A percentile compares a stretch with the other conserved stretches of the same genome.
Evolutionary conservation across 2,888 invertebrate species (phyloP).

Genomic region (Coleophora deauratella): DNA sequence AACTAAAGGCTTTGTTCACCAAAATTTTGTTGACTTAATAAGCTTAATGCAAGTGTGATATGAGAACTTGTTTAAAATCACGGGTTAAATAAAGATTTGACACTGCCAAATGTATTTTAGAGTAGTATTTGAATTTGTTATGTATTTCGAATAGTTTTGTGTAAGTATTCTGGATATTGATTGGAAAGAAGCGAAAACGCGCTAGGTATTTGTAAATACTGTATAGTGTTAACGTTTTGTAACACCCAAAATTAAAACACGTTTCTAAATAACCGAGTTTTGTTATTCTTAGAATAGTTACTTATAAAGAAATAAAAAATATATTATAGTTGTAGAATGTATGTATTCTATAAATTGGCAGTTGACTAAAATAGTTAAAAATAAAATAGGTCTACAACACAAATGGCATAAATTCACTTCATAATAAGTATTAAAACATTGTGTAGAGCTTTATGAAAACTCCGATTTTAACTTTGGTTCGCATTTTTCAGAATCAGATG

Average conservation of each 20-base stretch:
- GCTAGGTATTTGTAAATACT: slow-evolving; percentile 39
- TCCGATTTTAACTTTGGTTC: slow-evolving; percentile 47
- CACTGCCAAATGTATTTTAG: slow-evolving; percentile 35
- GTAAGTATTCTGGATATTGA: slow-evolving; percentile 13
- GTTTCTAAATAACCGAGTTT: not conserved
- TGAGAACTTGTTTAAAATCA: no score
- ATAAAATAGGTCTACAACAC: slow-evolving; percentile 29
- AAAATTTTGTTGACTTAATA: no score
- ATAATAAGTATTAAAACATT: slow-evolving; percentile 24
- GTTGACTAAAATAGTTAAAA: not conserved
- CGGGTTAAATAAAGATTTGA: no score
- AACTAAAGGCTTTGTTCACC: no score
- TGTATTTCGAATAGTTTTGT: slow-evolving; percentile 36
- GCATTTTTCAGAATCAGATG: slow-evolving; percentile 27
- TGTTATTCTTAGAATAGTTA: no score
- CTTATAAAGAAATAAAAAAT: no score
- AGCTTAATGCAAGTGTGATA: no score
- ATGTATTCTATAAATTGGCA: not conserved
- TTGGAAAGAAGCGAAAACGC: no score
- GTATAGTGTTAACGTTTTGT: slow-evolving; percentile 52
- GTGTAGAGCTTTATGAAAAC: slow-evolving; percentile 25
- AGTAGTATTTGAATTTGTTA: slow-evolving; percentile 28
- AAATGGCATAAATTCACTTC: slow-evolving; percentile 53
- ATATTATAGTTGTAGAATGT: not conserved
- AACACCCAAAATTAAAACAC: slow-evolving; percentile 41